These are phyloP conservation scores for Lagodon rhomboides DNA, from an alignment of 2,797 vertebrate species.

Conservation along the genomic window DNA sequence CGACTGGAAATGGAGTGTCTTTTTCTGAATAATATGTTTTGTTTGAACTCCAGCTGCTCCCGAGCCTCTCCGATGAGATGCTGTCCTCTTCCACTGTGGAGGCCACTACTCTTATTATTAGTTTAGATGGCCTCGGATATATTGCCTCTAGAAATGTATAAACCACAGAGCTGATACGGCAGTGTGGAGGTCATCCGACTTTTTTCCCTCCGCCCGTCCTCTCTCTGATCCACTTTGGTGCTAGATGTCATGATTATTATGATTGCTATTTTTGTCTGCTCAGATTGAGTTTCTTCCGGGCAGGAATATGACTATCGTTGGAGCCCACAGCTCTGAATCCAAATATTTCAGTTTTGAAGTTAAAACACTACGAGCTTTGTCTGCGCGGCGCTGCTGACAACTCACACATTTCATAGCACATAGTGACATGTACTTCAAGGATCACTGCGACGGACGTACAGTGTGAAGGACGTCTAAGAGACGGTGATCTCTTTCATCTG, in stretches of 20 bases:
- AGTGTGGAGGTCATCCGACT: constrained; percentile 44
- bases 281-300: constrained; percentile 4
- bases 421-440: background rate
- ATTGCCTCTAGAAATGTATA: constrained; percentile 55
- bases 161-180: constrained; percentile 46
- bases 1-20: constrained; percentile 41
- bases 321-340: background rate
- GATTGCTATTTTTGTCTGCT: background rate
- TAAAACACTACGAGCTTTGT: background rate
- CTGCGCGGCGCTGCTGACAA: background rate
- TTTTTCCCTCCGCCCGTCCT: constrained; percentile 2
- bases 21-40: constrained; percentile 51
- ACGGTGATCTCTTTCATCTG: background rate
- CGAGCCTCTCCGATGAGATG: constrained; percentile 12
- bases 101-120: constrained; percentile 41
- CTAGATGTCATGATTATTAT: constrained; percentile 10
- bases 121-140: constrained; percentile 48
- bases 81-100: constrained; percentile 28
- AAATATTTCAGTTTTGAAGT: background rate
- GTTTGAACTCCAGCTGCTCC: constrained; percentile 69
- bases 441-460: background rate
- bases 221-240: constrained; percentile 9
- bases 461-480: background rate
- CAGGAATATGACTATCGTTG: background rate
- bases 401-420: background rate